Base-by-base conservation (phyloP, 2,113 vertebrate genomes). In the Sorex fumeus region DNA sequence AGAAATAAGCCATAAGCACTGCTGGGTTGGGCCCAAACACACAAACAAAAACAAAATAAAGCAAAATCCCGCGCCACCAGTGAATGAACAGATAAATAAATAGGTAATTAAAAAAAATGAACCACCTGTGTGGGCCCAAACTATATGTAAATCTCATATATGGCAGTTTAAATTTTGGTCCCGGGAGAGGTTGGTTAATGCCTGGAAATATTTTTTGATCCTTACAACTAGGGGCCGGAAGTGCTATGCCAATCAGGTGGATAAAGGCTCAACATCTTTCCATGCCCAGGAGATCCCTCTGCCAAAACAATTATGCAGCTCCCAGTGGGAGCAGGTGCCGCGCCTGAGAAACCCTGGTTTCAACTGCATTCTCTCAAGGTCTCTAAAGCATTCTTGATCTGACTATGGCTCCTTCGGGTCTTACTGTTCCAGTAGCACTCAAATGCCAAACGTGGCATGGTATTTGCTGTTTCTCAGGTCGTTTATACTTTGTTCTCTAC, bases 271-370 rank as follows among this genome's bases (percentile, higher is more conserved):
- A 2, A 40, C 21, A 60, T 60, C 13, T 19, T 15, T 53, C 18
- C 57, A 60, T 2, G 2, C 27, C 25, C 1, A 27, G 36, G 19
- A 25, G 0, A 18, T 21, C 1, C 6, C 13, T n/a, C 6, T 9
- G n/a, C 25, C 2, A n/a, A 21, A 27, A 87, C 74, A 74, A 53
- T 28, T 4, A 72, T 13, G 19, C 28, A 81, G n/a, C 0, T 3
- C 47, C 72, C 57, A 72, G 3, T 1, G 23, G 43, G 21, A 21
- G 9, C 27, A 0, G 3, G 21, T 30, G 43, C 16, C 19, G 1
- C 30, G 1, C 25, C 1, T 2, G 11, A 84, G 67, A 84, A 47
- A 53, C 4, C 3, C 34, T n/a, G 6, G 12, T 50, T 76, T 84
- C 30, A 43, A 13, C 10, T 3, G 40, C 10, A 8, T 8, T 15